Conservation (phyloP, 2,113 vertebrate genomes). For the Pygathrix nemaeus region DNA sequence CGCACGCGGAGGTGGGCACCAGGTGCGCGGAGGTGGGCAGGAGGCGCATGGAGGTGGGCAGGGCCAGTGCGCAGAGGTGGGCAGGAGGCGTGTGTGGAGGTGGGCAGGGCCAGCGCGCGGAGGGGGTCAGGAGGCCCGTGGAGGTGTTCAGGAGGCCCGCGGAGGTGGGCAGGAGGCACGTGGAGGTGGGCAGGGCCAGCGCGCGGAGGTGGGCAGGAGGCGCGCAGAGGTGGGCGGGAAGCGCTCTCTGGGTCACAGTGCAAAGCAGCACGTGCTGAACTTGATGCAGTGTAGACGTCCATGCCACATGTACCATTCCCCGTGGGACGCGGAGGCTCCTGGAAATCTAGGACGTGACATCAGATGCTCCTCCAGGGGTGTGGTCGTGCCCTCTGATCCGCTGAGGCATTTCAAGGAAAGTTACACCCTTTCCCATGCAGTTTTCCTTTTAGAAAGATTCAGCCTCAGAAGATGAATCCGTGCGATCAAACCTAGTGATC, state of each 20-base stretch:
- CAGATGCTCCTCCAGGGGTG: rapidly evolving
- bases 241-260: too few species aligned
- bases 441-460: neutral
- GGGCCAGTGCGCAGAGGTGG: too few species aligned
- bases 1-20: too few species aligned
- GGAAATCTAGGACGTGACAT: neutral
- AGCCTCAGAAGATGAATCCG: neutral
- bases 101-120: too few species aligned
- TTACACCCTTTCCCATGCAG: neutral
- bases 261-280: rapidly evolving
- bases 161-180: too few species aligned
- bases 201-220: rapidly evolving
- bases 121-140: too few species aligned
- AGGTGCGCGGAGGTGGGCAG: too few species aligned
- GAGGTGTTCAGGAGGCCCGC: neutral
- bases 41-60: rapidly evolving
- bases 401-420: neutral
- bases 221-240: rapidly evolving
- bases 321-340: rapidly evolving
- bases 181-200: too few species aligned
- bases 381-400: rapidly evolving
- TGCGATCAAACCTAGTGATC: rapidly evolving
- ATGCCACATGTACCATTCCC: rapidly evolving
- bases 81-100: too few species aligned
- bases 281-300: rapidly evolving